phyloP scores from a whole-genome alignment of 2,797 vertebrate genomes.

The Siniperca obscura region DNA sequence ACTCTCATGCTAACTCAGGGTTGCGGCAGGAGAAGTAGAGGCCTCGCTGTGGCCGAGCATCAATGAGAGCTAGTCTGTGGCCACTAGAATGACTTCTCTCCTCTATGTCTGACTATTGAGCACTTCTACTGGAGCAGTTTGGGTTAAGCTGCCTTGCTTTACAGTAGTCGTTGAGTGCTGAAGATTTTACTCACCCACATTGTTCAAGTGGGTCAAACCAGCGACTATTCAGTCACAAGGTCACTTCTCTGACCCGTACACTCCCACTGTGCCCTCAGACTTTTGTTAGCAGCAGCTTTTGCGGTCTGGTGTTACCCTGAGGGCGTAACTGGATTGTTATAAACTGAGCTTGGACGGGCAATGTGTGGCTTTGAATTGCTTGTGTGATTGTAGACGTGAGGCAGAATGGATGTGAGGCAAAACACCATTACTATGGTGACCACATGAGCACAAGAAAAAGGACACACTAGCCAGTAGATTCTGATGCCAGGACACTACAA shows the following conservation, averaged over 20 bases:
- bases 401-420: not conserved
- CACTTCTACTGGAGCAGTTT: not conserved
- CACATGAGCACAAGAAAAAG: not conserved
- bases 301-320: slow-evolving; percentile 12
- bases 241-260: slow-evolving; percentile 10
- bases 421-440: not conserved
- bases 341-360: not conserved
- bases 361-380: not conserved
- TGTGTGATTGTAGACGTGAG: not conserved
- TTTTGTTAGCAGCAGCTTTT: slow-evolving; percentile 10
- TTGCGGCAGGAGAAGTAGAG: not conserved
- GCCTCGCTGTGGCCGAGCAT: not conserved
- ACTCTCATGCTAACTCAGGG: not conserved
- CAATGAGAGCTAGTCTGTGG: not conserved
- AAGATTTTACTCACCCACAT: not conserved
- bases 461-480: not conserved
- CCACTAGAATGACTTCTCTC: not conserved
- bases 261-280: slow-evolving; percentile 6
- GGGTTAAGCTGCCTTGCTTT: not conserved
- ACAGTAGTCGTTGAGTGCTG: not conserved
- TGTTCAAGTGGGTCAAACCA: not conserved
- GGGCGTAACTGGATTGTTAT: not conserved
- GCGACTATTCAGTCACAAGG: slow-evolving; percentile 16
- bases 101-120: not conserved
- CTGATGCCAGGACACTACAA: slow-evolving; percentile 5